phyloP scores from a whole-genome alignment of 2,797 vertebrate species.

The Cuculus canorus region DNA sequence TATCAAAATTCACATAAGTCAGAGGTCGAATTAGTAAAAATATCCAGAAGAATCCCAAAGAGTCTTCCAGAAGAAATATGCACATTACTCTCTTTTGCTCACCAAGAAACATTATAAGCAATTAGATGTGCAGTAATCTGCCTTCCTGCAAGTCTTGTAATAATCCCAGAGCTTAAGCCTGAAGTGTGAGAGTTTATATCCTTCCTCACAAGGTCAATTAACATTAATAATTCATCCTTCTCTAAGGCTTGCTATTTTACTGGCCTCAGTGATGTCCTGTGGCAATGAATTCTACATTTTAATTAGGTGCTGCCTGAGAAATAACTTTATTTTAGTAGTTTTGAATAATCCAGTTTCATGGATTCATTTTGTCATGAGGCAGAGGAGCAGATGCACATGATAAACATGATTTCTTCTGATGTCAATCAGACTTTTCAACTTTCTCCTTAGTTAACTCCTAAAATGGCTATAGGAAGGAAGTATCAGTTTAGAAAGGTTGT shows the following conservation, averaged over 20 bases:
- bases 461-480: background rate
- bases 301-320: slow-evolving; percentile 36
- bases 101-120: slow-evolving; percentile 23
- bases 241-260: slow-evolving; percentile 33
- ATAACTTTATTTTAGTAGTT: slow-evolving; percentile 8
- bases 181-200: slow-evolving; percentile 41
- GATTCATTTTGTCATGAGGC: background rate
- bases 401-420: slow-evolving; percentile 18
- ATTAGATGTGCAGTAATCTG: slow-evolving; percentile 46
- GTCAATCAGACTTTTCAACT: slow-evolving; percentile 21
- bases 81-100: slow-evolving; percentile 22
- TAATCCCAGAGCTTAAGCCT: slow-evolving; percentile 52
- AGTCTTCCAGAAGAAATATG: background rate
- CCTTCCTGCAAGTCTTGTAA: slow-evolving; percentile 12
- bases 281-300: slow-evolving; percentile 30
- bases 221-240: slow-evolving; percentile 58
- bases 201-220: slow-evolving; percentile 51
- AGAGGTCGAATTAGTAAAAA: slow-evolving; percentile 28
- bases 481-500: background rate
- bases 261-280: slow-evolving; percentile 11
- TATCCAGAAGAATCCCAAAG: background rate
- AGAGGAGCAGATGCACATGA: slow-evolving; percentile 34
- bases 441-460: background rate
- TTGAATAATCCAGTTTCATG: slow-evolving; percentile 22
- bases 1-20: background rate